Conservation (phyloP, 1,140 invertebrate genomes). For the Drosophila nasuta region DNA sequence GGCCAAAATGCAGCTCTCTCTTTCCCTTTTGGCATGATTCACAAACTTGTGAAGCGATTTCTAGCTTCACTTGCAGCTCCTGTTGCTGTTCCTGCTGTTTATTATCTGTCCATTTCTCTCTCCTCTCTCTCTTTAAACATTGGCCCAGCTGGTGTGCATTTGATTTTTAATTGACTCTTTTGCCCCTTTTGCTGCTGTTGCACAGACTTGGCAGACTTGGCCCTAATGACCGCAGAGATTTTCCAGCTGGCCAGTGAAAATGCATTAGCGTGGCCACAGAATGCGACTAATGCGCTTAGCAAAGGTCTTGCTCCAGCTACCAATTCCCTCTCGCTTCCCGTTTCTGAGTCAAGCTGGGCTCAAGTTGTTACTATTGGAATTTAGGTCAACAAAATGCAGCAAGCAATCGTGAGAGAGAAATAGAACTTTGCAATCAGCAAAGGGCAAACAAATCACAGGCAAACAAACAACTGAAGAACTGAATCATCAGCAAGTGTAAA, state of each 20-base stretch:
- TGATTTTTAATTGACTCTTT: constrained; percentile 66
- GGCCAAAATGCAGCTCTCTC: constrained; percentile 25
- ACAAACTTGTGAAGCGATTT: constrained; percentile 7
- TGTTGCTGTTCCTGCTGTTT: constrained; percentile 25
- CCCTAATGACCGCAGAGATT: constrained; percentile 71
- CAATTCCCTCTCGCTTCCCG: neutral
- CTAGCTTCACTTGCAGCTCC: constrained; percentile 2
- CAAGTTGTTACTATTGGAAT: constrained; percentile 11
- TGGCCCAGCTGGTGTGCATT: constrained; percentile 19
- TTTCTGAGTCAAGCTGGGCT: neutral
- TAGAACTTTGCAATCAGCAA: constrained; percentile 13
- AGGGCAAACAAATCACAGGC: neutral
- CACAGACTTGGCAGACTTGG: neutral
- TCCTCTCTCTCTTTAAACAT: neutral
- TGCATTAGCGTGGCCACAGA: constrained; percentile 47
- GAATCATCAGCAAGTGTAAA: constrained; percentile 36
- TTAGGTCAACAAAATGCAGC: constrained; percentile 38
- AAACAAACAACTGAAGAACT: constrained; percentile 1
- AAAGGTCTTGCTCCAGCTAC: constrained; percentile 8
- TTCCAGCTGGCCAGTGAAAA: constrained; percentile 61
- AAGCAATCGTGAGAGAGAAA: constrained; percentile 11
- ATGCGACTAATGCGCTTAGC: constrained; percentile 71
- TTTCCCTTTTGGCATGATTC: constrained; percentile 23
- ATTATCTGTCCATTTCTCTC: neutral
- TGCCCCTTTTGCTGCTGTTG: constrained; percentile 11